Evolutionary conservation across 2,113 vertebrate genomes (phyloP), one percentile per base, ranked within the genome.

Genomic region (Cichladusa arquata): DNA sequence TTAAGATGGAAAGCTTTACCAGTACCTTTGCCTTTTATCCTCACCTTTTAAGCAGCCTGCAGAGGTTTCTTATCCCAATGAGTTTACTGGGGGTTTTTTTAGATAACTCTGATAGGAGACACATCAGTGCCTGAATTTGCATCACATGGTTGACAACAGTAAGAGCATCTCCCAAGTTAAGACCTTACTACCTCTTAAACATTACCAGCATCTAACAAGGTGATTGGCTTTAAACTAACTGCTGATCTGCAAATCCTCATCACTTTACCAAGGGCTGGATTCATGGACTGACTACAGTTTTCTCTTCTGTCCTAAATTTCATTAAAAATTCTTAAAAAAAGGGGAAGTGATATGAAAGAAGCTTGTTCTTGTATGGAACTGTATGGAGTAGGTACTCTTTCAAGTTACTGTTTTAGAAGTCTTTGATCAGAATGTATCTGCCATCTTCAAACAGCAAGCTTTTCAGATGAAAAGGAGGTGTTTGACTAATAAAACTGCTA

Each of bases 401-500:
- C 5, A 73, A 91, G 56, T 71, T 40, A 71, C 5, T 12, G 23
- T 81, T 95, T 92, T 57, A 71, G 70, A 81, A 45, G 31, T 36
- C 89, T 91, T 87, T 96, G 93, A 94, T 94, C 73, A 81, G 61
- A 84, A 81, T 34, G 16, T 81, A 60, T 67, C 81, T 81, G 57
- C 56, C 78, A 40, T 87, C 87, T 95, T 96, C 87, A 96, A 95
- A 91, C 36, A n/a, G 34, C n/a, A 69, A 33, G 12, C 44, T 90
- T 91, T 90, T 87, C 91, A 78, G 87, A 89, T 79, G 65, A 93
- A 94, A 95, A 94, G 56, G 18, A 91, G 81, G 58, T 76, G 69
- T 85, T 89, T 36, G 44, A 60, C 73, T 91, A 94, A 94, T 91
- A 90, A 93, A 94, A 93, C 84, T 79, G 65, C 56, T 78, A 89